Evolutionary conservation across 2,888 invertebrate species (phyloP), one percentile per base, ranked within the genome.

Genomic region (Incurvaria masculella): DNA sequence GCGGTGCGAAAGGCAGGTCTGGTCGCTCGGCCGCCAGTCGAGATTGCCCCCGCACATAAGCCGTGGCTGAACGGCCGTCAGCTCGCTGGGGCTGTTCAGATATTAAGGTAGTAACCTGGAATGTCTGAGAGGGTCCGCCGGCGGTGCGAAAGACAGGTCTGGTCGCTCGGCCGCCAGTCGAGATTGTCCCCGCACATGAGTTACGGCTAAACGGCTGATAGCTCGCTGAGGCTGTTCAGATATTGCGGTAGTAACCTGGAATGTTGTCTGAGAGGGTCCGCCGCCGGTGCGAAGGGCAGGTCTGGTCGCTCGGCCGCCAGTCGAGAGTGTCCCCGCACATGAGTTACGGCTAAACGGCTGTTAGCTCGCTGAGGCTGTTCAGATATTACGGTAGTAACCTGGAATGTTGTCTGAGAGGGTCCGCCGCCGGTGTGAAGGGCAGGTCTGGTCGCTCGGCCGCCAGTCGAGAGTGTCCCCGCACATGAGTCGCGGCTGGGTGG

Each of bases 1-100:
- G 45, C 47, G 52, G 51, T 49, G 53, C 47, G 54, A 53, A 46
- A 53, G 45, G 50, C 51, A 52, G 42, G 51, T 55, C n/a, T n/a
- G n/a, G n/a, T n/a, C n/a, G 11, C 11, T 14, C 11, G 33, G 33
- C 33, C 33, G 4, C 33, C 33, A 33, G 4, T 23, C 23, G 23
- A 4, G 4, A 10, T 4, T 23, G 33, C 14, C 33, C 6, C 14
- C 33, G 33, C 4, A n/a, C n/a, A n/a, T 4, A n/a, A 33, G 8
- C 3, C 33, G 33, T 27, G 75, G 78, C 56, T 75, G 74, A 19
- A 74, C 74, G 11, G 74, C 72, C 10, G 73, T 75, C 56, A 76
- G 58, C 60, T 79, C 80, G 60, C 80, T 81, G 50, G 76, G 62
- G 48, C 72, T 72, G 65, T 82, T 81, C 58, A 80, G 62, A n/a